Evolutionary conservation across 2,797 vertebrate genomes (phyloP).

Genomic region (Nyctibius grandis): DNA sequence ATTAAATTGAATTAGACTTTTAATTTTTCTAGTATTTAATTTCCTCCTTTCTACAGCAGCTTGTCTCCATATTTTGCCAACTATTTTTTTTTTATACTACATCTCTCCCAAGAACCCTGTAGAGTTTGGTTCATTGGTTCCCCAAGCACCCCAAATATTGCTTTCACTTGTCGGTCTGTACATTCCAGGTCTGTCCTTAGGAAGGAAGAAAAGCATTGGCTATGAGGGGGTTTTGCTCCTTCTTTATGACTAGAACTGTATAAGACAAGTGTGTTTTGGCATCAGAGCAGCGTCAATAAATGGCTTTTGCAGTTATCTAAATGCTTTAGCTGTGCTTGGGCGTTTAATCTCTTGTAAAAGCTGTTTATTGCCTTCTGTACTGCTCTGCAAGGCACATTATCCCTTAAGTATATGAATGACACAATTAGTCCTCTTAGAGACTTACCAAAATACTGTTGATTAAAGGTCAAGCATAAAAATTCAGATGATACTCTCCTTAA

Average conservation of each 20-base stretch:
- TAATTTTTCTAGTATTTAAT: background rate
- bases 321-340: constrained; percentile 17
- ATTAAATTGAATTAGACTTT: background rate
- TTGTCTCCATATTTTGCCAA: background rate
- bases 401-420: constrained; percentile 10
- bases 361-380: constrained; percentile 41
- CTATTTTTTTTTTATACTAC: rapidly evolving
- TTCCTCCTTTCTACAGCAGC: background rate
- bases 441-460: constrained; percentile 34
- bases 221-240: background rate
- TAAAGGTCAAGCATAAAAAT: constrained; percentile 40
- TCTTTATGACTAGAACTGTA: background rate
- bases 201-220: background rate
- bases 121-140: background rate
- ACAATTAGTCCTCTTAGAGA: constrained; percentile 2
- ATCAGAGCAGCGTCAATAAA: constrained; percentile 5
- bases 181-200: rapidly evolving
- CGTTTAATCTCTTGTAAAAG: constrained; percentile 63
- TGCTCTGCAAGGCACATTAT: constrained; percentile 10
- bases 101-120: background rate
- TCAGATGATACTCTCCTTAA: constrained; percentile 9
- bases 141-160: background rate
- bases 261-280: background rate
- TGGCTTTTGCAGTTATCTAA: constrained; percentile 56
- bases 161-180: background rate